phyloP scores from a whole-genome alignment of 2,888 invertebrate species.

The Zaprionus lineosus region DNA sequence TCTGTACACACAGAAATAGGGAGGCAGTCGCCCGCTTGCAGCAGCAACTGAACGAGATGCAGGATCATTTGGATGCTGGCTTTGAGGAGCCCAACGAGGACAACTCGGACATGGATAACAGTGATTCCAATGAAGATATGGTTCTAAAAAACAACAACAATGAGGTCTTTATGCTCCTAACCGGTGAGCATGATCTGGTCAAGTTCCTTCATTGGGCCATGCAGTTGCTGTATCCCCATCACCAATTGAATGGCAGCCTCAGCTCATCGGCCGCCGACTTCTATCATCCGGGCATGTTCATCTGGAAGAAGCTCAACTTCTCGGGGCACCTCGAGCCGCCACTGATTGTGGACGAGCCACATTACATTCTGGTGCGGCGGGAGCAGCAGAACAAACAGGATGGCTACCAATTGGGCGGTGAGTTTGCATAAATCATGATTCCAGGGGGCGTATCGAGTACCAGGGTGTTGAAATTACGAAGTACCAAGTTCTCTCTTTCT shows the following conservation, averaged over 20 bases:
- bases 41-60: conserved; percentile 41
- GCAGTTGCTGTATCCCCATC: conserved; percentile 71
- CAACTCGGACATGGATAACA: conserved; percentile 18
- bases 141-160: conserved; percentile 43
- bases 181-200: conserved; percentile 77
- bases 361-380: conserved; percentile 78
- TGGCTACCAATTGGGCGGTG: conserved; percentile 59
- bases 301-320: conserved; percentile 80
- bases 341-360: conserved; percentile 81
- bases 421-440: conserved; percentile 54
- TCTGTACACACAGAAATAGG: conserved; percentile 46
- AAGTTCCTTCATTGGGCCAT: conserved; percentile 81
- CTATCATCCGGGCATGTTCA: conserved; percentile 75
- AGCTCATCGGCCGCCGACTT: conserved; percentile 58
- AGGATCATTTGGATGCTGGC: conserved; percentile 19
- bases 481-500: too few species aligned
- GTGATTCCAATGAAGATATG: conserved; percentile 21
- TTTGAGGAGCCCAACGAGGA: conserved; percentile 25
- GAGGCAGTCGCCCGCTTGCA: conserved; percentile 54
- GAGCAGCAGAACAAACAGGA: conserved; percentile 59
- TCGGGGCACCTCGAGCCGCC: conserved; percentile 80
- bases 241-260: conserved; percentile 26
- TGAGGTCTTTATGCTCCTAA: conserved; percentile 76
- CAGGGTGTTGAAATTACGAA: conserved; percentile 49
- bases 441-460: conserved; percentile 34